Percentiles rank a stretch among this genome's conserved stretches.
These are phyloP conservation scores for Tetragonula carbonaria DNA, from an alignment of 2,888 invertebrate genomes.

Conservation along the genomic window DNA sequence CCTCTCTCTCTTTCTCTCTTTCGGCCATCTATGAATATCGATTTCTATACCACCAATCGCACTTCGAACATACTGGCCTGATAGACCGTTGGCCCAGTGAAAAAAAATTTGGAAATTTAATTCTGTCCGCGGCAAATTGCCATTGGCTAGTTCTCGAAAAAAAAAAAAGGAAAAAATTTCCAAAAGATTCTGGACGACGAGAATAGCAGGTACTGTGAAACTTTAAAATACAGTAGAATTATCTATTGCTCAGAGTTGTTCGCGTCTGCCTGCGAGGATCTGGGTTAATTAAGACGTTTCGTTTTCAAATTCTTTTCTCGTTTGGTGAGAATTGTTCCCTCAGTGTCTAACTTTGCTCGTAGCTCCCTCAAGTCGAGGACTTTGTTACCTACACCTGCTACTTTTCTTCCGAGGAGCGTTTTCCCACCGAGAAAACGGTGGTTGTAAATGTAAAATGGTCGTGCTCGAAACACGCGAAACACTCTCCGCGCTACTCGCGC, in stretches of 20 bases:
- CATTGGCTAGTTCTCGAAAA: background rate
- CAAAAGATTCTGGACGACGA: rapidly evolving
- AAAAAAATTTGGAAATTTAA: conserved; percentile 2
- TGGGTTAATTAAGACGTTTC: background rate
- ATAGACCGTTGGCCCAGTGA: background rate
- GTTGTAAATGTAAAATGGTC: background rate
- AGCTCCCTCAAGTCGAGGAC: background rate
- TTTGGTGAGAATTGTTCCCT: background rate
- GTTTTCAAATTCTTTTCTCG: background rate
- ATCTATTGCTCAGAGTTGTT: background rate
- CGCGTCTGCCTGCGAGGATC: background rate
- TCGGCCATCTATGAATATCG: conserved; percentile 2
- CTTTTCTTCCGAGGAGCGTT: too few relatives aligned
- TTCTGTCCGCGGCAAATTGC: background rate
- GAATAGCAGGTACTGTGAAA: background rate
- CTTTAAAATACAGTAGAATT: background rate
- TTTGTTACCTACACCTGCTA: too few relatives aligned
- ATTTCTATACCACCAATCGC: conserved; percentile 4
- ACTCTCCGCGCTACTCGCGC: too few relatives aligned
- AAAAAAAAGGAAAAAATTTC: background rate
- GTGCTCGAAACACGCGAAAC: background rate
- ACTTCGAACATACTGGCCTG: background rate
- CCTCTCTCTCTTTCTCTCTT: background rate
- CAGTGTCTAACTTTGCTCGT: background rate
- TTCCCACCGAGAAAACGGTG: background rate